phyloP scores from a whole-genome alignment of 2,113 vertebrate species.

The Hippocampus abdominalis region DNA sequence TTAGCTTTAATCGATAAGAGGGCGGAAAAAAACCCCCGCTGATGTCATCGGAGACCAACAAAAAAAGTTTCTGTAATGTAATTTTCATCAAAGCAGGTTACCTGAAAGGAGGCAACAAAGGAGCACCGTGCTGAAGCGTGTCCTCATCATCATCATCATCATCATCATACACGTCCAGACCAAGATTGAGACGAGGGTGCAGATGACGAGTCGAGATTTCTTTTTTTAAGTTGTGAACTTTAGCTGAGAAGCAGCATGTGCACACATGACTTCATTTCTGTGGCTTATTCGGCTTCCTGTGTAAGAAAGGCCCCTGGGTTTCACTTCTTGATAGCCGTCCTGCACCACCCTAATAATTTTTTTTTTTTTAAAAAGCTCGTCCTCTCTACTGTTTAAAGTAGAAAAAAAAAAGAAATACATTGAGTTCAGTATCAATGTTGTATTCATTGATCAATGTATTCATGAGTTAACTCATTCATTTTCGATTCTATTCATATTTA shows the following conservation, averaged over 20 bases:
- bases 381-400: neutral
- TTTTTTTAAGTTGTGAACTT: neutral
- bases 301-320: neutral
- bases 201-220: neutral
- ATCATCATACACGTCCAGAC: no score
- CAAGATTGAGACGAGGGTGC: neutral
- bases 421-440: no score
- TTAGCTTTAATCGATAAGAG: neutral
- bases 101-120: constrained; percentile 39
- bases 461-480: no score
- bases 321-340: neutral
- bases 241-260: neutral
- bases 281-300: neutral
- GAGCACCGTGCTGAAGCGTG: constrained; percentile 4
- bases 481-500: no score
- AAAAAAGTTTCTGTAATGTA: no score
- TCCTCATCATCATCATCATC: neutral
- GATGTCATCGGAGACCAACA: no score
- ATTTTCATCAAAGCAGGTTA: neutral
- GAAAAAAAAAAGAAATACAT: neutral
- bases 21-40: neutral
- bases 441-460: no score
- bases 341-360: neutral
- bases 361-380: neutral
- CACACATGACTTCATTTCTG: neutral